Conservation (phyloP, 2,888 invertebrate genomes). For the Pterobdella sp. region DNA sequence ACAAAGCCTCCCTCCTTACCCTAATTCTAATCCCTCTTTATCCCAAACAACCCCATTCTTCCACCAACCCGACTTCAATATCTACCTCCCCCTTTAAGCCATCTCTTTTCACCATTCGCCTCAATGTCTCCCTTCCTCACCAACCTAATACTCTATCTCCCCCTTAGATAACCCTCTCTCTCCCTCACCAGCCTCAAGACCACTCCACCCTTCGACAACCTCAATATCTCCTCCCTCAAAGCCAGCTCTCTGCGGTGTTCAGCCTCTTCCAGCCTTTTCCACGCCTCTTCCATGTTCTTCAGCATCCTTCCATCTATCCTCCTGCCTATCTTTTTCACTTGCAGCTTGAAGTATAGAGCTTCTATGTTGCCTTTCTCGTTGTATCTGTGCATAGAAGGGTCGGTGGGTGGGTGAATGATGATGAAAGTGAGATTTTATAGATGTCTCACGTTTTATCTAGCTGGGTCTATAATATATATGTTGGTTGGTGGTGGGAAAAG, state of each 20-base stretch:
- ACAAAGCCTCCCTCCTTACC: no score
- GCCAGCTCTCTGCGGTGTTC: slow-evolving; percentile 90
- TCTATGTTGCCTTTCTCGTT: slow-evolving; percentile 87
- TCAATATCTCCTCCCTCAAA: slow-evolving; percentile 74
- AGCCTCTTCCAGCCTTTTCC: slow-evolving; percentile 82
- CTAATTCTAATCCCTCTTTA: not conserved
- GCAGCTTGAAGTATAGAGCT: slow-evolving; percentile 89
- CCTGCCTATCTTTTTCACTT: slow-evolving; percentile 58
- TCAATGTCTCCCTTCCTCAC: not conserved
- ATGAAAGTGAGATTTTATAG: no score
- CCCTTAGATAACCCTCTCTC: not conserved
- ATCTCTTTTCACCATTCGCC: not conserved
- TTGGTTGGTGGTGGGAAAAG: not conserved
- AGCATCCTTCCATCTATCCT: slow-evolving; percentile 71
- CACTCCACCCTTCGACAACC: slow-evolving; percentile 48
- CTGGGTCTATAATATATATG: not conserved
- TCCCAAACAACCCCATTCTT: not conserved
- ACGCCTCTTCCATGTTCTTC: slow-evolving; percentile 87
- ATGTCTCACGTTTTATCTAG: no score
- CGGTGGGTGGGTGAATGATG: slow-evolving; percentile 2
- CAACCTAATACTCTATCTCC: not conserved
- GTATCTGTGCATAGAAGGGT: slow-evolving; percentile 58
- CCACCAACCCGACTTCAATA: not conserved
- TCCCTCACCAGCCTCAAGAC: not conserved
- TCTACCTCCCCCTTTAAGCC: not conserved